Conservation (phyloP, 2,797 vertebrate species). For the Craterocephalus amniculus region DNA sequence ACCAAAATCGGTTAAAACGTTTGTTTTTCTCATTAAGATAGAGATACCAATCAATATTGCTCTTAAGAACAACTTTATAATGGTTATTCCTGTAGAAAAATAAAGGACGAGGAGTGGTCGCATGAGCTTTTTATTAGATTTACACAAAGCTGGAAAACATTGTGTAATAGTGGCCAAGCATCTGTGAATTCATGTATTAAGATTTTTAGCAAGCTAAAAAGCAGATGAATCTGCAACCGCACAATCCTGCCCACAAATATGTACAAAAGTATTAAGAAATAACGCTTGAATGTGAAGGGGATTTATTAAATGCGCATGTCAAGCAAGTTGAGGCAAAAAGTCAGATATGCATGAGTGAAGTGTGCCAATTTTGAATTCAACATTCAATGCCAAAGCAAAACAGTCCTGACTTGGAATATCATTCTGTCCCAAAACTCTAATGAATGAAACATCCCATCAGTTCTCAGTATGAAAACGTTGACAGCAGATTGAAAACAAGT, state of each 20-base stretch:
- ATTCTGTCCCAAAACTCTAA: slow-evolving; percentile 57
- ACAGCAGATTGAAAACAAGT: slow-evolving; percentile 87
- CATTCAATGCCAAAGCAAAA: slow-evolving; percentile 47
- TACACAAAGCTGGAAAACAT: background rate
- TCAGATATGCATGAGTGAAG: slow-evolving; percentile 21
- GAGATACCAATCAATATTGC: background rate
- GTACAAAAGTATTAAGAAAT: background rate
- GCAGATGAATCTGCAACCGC: background rate
- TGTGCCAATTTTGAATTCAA: slow-evolving; percentile 40
- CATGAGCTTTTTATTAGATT: background rate
- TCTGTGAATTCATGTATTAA: background rate
- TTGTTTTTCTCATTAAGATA: background rate
- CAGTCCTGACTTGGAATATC: slow-evolving; percentile 48
- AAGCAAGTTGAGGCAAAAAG: slow-evolving; percentile 26
- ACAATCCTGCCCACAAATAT: background rate
- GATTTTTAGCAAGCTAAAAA: background rate
- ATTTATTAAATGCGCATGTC: background rate
- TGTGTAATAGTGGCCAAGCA: background rate
- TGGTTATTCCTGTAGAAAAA: background rate
- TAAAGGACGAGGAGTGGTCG: background rate
- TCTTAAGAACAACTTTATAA: background rate
- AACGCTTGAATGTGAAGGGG: background rate
- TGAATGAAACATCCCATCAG: slow-evolving; percentile 81
- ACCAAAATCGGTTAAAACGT: slow-evolving; percentile 25
- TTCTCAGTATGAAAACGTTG: slow-evolving; percentile 81